These are phyloP conservation scores for Piaya cayana DNA, from an alignment of 2,113 vertebrate genomes.

Conservation along the genomic window DNA sequence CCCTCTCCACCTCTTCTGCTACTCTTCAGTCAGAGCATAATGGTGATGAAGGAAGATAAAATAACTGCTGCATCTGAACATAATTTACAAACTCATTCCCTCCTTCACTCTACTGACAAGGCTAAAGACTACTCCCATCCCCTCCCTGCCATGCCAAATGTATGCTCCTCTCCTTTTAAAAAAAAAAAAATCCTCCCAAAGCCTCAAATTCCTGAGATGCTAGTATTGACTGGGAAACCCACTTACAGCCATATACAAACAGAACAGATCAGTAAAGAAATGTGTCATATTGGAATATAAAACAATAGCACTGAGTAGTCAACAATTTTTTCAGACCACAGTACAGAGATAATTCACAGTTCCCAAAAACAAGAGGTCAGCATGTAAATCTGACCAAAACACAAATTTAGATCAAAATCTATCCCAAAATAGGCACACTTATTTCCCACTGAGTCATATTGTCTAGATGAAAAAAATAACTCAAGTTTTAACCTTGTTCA, in stretches of 20 bases:
- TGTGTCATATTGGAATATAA: neutral
- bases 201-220: neutral
- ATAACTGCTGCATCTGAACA: neutral
- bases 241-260: neutral
- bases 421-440: neutral
- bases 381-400: neutral
- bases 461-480: neutral
- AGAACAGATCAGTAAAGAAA: neutral
- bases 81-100: neutral
- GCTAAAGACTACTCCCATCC: neutral
- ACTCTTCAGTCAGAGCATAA: neutral
- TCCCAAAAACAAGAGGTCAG: neutral
- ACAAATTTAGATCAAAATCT: neutral
- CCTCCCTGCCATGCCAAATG: accelerated
- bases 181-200: neutral
- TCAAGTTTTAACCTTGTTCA: neutral
- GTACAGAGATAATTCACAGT: neutral
- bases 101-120: neutral
- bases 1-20: neutral
- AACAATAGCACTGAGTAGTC: neutral
- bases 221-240: neutral
- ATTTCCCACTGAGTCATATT: neutral
- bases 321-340: neutral
- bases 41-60: neutral
- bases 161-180: neutral